Conservation (phyloP, 2,888 invertebrate genomes). For the Drosophila ochracea region DNA sequence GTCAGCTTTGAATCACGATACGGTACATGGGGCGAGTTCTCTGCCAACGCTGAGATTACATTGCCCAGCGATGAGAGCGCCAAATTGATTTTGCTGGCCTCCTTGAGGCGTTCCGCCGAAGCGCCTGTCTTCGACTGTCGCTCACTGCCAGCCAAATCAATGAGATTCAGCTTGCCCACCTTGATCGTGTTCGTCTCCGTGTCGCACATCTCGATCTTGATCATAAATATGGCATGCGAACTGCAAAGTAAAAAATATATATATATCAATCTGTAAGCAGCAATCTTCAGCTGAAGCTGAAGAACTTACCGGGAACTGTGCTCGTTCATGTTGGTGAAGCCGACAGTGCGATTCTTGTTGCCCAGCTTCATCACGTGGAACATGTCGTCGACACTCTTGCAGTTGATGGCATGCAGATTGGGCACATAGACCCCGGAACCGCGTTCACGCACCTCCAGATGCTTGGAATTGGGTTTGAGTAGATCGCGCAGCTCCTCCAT, state of each 20-base stretch:
- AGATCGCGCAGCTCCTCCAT: constrained; percentile 95
- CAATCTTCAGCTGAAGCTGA: neutral
- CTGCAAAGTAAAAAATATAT: constrained; percentile 84
- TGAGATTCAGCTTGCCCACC: constrained; percentile 98
- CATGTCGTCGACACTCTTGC: constrained; percentile 97
- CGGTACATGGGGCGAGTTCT: constrained; percentile 97
- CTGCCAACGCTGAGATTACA: constrained; percentile 98
- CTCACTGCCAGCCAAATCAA: constrained; percentile 99
- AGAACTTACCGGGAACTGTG: constrained; percentile 90
- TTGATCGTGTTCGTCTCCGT: constrained; percentile 87
- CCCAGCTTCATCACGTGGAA: constrained; percentile 96
- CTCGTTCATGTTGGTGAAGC: constrained; percentile 98
- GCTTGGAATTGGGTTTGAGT: constrained; percentile 87
- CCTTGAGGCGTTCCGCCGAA: constrained; percentile 95
- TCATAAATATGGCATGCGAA: constrained; percentile 99
- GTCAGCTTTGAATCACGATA: constrained; percentile 99
- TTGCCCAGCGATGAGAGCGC: constrained; percentile 98
- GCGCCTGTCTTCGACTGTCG: constrained; percentile 98
- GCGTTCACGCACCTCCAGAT: constrained; percentile 89
- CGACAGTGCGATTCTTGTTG: constrained; percentile 97
- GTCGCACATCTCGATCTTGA: constrained; percentile 97
- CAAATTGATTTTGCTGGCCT: constrained; percentile 98
- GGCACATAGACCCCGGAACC: constrained; percentile 96
- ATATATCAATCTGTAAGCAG: neutral
- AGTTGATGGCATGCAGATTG: constrained; percentile 96